Percentiles rank a stretch among this genome's conserved stretches.
phyloP scores from a whole-genome alignment of 2,888 invertebrate species.

The Cheilosia variabilis region DNA sequence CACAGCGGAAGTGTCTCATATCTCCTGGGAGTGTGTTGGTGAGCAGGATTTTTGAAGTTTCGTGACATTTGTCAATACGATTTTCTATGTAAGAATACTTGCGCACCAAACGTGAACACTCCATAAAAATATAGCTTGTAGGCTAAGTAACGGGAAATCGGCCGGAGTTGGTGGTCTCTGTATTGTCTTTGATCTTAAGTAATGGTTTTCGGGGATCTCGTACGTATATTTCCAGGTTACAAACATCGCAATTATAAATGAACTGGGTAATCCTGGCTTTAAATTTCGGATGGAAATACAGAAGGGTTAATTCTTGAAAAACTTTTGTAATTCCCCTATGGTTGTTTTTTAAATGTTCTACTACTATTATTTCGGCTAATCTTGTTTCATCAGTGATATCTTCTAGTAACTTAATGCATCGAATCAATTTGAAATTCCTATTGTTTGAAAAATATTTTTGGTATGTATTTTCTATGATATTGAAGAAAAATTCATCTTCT shows the following conservation, averaged over 20 bases:
- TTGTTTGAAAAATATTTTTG: conserved; percentile 10
- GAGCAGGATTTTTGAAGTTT: no score
- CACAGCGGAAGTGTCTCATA: no score
- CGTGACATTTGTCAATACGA: no score
- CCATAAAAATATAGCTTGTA: no score
- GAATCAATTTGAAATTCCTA: conserved; percentile 16
- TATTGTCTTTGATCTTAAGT: conserved; percentile 75
- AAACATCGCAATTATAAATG: conserved; percentile 74
- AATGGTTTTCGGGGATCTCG: conserved; percentile 62
- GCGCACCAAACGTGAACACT: no score
- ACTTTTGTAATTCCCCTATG: conserved; percentile 63
- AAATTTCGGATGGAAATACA: conserved; percentile 65
- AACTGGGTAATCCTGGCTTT: conserved; percentile 66
- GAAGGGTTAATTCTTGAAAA: conserved; percentile 30
- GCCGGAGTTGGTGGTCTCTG: no score
- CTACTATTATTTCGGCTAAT: conserved; percentile 42
- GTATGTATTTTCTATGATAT: not conserved
- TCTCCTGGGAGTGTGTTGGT: no score
- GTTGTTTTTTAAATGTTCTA: conserved; percentile 67
- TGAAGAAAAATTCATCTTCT: conserved; percentile 34
- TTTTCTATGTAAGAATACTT: no score
- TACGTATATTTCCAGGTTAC: conserved; percentile 62
- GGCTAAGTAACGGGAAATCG: no score
- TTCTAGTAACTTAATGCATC: conserved; percentile 7
- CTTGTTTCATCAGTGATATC: conserved; percentile 47